Evolutionary conservation across 2,888 invertebrate species (phyloP), one percentile per base, ranked within the genome.

Genomic region (Temnothorax ravouxi): DNA sequence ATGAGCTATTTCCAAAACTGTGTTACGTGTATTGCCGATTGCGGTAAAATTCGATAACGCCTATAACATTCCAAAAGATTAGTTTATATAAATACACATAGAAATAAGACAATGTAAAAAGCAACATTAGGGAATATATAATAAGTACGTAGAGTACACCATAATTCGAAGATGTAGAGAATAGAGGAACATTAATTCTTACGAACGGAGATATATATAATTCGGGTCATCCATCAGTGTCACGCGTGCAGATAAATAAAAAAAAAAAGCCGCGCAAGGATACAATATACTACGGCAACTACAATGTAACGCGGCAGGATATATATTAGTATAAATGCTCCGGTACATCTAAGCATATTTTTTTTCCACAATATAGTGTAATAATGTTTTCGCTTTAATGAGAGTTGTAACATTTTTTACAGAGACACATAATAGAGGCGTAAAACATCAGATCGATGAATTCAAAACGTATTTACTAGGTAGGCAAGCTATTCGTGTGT

Each of bases 1-100:
- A 80, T 75, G 79, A 80, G 38, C 59, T 80, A 75, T 75, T 80
- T 80, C 59, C 47, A 74, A 34, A 75, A 59, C 75, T 59, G n/a
- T 38, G 47, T 79, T 79, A 59, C 47, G 34, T 56, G 15, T 34
- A 74, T 50, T 18, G 59, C 29, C 74, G 77, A 77, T 77, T 77
- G 44, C 71, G 59, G 56, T 9, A 18, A 38, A n/a, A 74, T 47
- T 80, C 25, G 59, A 75, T 47, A 15, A 21, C 44, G n/a, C 9
- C 21, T 6, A 69, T 6, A 41, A 56, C 74, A 59, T 50, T n/a
- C 76, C 34, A 59, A 8, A 34, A 59, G 38, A 72, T 18, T 47
- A 80, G 8, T 74, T 75, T 34, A 34, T 34, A 34, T 34, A 34
- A 34, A 34, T 34, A 34, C 0, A 34, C 34, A 29, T 3, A 34